A percentile compares a stretch with the other conserved stretches of the same genome.
Conservation (phyloP, 2,888 invertebrate genomes). For the Tinea pellionella region DNA sequence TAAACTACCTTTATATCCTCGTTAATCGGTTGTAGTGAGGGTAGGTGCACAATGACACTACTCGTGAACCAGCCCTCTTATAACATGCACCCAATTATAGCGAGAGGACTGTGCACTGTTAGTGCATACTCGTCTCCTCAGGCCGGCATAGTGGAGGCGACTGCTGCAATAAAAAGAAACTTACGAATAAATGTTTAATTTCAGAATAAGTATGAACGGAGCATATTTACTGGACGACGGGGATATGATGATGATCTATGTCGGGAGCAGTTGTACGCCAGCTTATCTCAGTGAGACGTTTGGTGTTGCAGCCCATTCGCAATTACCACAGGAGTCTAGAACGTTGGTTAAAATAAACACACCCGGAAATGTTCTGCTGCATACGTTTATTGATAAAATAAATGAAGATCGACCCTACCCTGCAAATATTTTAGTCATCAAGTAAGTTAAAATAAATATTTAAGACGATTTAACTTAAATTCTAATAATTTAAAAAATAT, state of each 20-base stretch:
- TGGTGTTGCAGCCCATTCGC: constrained; percentile 78
- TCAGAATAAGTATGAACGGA: constrained; percentile 79
- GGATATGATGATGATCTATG: constrained; percentile 81
- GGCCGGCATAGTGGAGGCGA: not conserved
- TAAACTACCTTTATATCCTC: too few species aligned
- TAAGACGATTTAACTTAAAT: too few species aligned
- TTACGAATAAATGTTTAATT: not conserved
- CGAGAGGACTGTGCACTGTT: too few species aligned
- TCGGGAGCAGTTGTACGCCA: constrained; percentile 82
- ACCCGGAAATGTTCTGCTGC: constrained; percentile 78
- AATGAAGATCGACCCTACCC: constrained; percentile 88
- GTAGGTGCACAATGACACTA: too few species aligned
- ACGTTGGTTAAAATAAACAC: constrained; percentile 83
- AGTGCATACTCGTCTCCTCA: too few species aligned
- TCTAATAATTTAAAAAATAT: too few species aligned
- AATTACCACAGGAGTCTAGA: constrained; percentile 82
- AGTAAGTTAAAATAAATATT: constrained; percentile 57
- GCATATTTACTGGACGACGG: constrained; percentile 94
- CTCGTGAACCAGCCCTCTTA: too few species aligned
- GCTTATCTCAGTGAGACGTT: constrained; percentile 82
- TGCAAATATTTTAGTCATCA: constrained; percentile 82
- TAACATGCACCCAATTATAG: too few species aligned
- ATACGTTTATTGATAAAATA: constrained; percentile 83
- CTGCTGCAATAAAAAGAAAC: too few species aligned
- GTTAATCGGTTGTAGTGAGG: too few species aligned